Evolutionary conservation across 2,888 invertebrate species (phyloP).

Genomic region (Tromatobia lineatoria): DNA sequence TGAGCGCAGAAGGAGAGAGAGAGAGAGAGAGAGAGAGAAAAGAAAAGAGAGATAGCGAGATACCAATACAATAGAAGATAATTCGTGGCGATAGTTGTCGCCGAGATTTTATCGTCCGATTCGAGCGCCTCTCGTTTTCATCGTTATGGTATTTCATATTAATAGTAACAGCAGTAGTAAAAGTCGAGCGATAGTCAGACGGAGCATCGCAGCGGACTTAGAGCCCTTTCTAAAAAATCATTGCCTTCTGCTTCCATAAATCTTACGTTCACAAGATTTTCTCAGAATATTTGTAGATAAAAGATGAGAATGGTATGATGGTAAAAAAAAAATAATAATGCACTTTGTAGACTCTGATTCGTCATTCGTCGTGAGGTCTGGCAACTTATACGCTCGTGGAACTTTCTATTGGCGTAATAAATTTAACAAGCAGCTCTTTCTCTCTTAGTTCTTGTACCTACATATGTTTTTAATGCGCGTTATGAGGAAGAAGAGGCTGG

Average conservation of each 20-base stretch:
- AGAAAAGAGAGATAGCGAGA: not conserved
- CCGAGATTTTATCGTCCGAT: slow-evolving; percentile 10
- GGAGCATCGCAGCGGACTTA: not conserved
- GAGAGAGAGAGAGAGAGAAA: not conserved
- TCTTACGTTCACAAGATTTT: not conserved
- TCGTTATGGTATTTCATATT: slow-evolving; percentile 3
- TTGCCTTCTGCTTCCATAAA: not conserved
- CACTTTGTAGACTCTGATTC: not conserved
- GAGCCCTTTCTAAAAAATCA: not conserved
- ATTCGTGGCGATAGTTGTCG: not conserved
- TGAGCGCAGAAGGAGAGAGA: not conserved
- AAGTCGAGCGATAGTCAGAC: slow-evolving; percentile 35
- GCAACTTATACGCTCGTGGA: slow-evolving; percentile 59
- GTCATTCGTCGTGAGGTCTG: slow-evolving; percentile 12
- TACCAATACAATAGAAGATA: not conserved
- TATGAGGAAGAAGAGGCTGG: slow-evolving; percentile 53
- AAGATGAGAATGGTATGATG: not conserved
- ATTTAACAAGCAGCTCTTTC: slow-evolving; percentile 68
- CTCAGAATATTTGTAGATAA: not conserved
- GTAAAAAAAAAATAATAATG: not conserved
- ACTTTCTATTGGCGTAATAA: slow-evolving; percentile 80
- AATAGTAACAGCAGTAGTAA: slow-evolving; percentile 16
- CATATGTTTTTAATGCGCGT: not conserved
- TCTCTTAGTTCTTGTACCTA: slow-evolving; percentile 13
- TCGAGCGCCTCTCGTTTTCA: slow-evolving; percentile 9